Evolutionary conservation across 2,113 vertebrate genomes (phyloP), one percentile per base, ranked within the genome.

Genomic region (Diadophis punctatus): DNA sequence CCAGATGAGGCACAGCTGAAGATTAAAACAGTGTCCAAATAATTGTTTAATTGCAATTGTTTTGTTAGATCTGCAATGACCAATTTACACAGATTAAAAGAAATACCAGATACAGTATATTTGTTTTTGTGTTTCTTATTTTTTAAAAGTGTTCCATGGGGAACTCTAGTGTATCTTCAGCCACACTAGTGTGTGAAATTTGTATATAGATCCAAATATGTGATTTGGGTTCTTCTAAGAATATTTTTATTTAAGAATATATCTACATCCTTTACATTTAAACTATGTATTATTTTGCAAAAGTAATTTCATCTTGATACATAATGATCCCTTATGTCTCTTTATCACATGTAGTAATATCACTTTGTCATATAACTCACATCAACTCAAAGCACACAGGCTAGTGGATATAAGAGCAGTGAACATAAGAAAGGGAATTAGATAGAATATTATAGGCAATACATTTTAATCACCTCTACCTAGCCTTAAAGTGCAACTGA

Each of bases 401-500:
- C 94, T 92, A 94, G 91, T 95, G 94, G 94, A 93, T 94, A 92
- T 94, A 51, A 63, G 48, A 96, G 51, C 34, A 18, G 14, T 34
- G n/a, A 74, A 74, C 5, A 2, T 34, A 74, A 74, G 14, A 74
- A 74, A 74, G 63, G 63, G 5, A 34, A 34, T 34, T 74, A 18
- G 14, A 12, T 74, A 74, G 92, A 94, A 91, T 93, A 90, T 88
- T 93, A 51, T 90, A 46, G 3, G 25, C 39, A 90, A 93, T 43
- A 56, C 10, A 92, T 89, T 91, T 48, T 88, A 90, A 93, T 92
- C 94, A 91, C 87, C 95, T 94, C 95, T 88, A 53, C 51, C 95
- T 90, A 94, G 93, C 93, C 74, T 94, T 89, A 86, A 92, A 89
- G 94, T 95, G 94, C 92, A 96, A 96, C 94, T 95, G 96, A 95